These are phyloP conservation scores for Streptopelia turtur DNA, from an alignment of 2,797 vertebrate species.

Conservation along the genomic window DNA sequence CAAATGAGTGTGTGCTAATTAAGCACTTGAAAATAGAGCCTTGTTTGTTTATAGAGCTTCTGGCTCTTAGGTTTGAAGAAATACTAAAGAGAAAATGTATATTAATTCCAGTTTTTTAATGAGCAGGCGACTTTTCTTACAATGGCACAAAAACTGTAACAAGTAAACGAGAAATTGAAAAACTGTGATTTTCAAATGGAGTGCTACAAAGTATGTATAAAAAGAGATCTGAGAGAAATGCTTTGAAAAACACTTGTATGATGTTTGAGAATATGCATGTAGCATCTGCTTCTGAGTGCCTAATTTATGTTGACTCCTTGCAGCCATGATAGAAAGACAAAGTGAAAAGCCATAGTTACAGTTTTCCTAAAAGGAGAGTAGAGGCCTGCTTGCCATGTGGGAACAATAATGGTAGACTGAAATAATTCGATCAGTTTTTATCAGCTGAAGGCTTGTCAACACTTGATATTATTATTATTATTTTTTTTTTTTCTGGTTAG, in stretches of 20 bases:
- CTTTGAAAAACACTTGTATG: neutral
- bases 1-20: neutral
- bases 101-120: neutral
- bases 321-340: neutral
- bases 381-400: neutral
- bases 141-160: neutral
- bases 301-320: neutral
- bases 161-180: neutral
- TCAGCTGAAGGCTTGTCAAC: neutral
- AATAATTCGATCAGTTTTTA: neutral
- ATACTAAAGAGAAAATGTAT: neutral
- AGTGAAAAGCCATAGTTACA: neutral
- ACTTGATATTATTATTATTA: neutral
- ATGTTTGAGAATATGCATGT: neutral
- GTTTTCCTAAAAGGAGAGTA: neutral
- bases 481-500: neutral
- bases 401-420: neutral
- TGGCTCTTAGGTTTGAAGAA: neutral
- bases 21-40: neutral
- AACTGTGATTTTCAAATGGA: neutral
- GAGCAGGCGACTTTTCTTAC: neutral
- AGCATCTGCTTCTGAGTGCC: neutral
- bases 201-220: neutral
- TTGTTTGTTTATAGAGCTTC: neutral
- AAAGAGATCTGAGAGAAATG: neutral